Evolutionary conservation across 1,140 invertebrate species (phyloP), one percentile per base, ranked within the genome.

Genomic region (Panagrolaimus sp.): DNA sequence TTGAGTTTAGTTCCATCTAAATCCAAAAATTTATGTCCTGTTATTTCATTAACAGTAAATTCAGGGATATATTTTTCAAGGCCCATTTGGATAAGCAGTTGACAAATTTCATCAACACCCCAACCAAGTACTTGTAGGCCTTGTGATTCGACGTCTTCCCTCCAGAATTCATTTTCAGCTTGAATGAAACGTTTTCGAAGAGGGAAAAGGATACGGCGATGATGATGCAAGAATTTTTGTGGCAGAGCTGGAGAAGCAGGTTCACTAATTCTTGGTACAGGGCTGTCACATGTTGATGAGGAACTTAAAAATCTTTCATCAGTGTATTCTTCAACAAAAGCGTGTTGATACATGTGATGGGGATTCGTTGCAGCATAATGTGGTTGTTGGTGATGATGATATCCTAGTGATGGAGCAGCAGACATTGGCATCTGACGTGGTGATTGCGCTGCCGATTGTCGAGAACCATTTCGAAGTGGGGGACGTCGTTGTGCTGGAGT

Each of bases 11-110:
- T 69, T 14, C 82, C 80, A 71, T 82, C 80, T 51, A 82, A 45
- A 23, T 82, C 81, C 20, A 82, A 64, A 47, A 82, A 82, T 65
- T 82, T 79, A n/a, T 74, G 74, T 44, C 80, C 80, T 25, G 66
- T 79, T 0, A 83, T 70, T 43, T 83, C 72, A 61, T 82, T 82
- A 42, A 82, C 76, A 1, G 81, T 78, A 65, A 82, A 83, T 47
- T 82, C 81, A 16, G 79, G 80, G 14, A 82, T 75, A 67, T 83
- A 82, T 66, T 82, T 82, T 46, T 82, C 80, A 43, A 83, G 68
- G 13, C 80, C 80, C 62, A 82, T 77, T 46, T 82, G 78, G 20
- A 82, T 78, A 1, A 82, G 61, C 8, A 82, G 63, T 48, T 83
- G 81, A 65, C 80, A 82, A 45, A 82, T 74, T 44, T 82, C 80